Percentiles rank a stretch among this genome's conserved stretches.
Evolutionary conservation across 1,140 invertebrate species (phyloP).

Genomic region (Macrosteles quadrilineatus): DNA sequence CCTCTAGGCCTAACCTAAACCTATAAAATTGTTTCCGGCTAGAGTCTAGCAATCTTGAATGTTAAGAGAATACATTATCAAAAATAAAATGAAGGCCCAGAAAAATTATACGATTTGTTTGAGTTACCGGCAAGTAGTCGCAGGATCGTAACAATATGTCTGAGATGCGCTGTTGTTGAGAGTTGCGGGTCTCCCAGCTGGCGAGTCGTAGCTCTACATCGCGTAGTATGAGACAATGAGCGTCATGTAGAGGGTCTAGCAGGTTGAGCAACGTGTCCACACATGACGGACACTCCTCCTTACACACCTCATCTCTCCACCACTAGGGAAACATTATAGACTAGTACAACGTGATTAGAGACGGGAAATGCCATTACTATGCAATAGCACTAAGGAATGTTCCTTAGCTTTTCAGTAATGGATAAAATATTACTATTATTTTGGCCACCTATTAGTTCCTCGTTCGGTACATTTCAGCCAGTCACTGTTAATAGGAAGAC

Average conservation of each 20-base stretch:
- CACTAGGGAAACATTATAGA: constrained; percentile 60
- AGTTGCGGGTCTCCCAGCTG: constrained; percentile 59
- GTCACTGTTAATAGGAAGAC: too few species aligned
- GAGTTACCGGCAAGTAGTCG: constrained; percentile 58
- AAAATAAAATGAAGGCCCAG: too few species aligned
- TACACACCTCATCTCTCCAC: constrained; percentile 67
- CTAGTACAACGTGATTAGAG: neutral
- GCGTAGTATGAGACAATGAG: constrained; percentile 64
- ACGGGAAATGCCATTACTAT: too few species aligned
- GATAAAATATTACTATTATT: too few species aligned
- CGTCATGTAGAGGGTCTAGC: constrained; percentile 66
- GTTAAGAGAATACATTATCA: too few species aligned
- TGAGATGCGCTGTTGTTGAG: constrained; percentile 59
- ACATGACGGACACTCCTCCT: constrained; percentile 60
- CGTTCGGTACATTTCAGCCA: too few species aligned
- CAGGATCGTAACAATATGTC: constrained; percentile 68
- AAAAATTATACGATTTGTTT: too few species aligned
- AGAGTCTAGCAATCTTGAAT: too few species aligned
- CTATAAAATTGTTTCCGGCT: too few species aligned
- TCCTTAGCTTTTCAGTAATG: too few species aligned
- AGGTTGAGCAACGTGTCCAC: constrained; percentile 59
- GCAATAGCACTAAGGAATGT: neutral
- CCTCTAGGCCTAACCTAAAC: too few species aligned
- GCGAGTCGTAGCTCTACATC: constrained; percentile 68
- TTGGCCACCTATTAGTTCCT: too few species aligned